These are phyloP conservation scores for Rhopalosiphum padi DNA, from an alignment of 1,140 invertebrate species.

Conservation along the genomic window DNA sequence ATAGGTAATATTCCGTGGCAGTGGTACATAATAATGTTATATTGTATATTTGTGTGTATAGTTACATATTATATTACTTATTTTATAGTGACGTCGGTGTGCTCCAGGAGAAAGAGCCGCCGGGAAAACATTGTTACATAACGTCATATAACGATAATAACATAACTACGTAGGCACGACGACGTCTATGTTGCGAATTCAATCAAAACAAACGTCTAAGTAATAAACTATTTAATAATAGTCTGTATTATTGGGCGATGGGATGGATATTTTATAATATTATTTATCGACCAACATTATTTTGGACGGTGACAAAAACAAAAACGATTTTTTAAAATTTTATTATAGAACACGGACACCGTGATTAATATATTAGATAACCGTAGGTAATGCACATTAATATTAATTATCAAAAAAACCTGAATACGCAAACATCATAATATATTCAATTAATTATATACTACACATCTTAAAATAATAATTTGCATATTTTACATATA, in stretches of 20 bases:
- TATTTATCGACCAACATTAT: background rate
- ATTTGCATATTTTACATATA: background rate
- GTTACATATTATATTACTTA: constrained; percentile 2
- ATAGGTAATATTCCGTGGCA: background rate
- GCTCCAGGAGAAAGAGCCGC: constrained; percentile 19
- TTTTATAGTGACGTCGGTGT: background rate
- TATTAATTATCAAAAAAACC: background rate
- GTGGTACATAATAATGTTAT: background rate
- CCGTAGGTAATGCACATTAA: background rate
- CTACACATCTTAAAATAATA: background rate
- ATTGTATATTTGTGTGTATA: background rate
- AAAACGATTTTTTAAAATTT: background rate
- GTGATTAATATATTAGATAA: background rate
- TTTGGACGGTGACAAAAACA: background rate
- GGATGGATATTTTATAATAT: background rate
- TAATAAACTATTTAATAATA: background rate
- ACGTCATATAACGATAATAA: background rate
- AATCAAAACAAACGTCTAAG: background rate
- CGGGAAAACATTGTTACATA: constrained; percentile 19
- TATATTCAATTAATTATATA: background rate
- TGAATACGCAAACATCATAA: background rate
- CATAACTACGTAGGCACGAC: background rate
- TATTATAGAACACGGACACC: background rate
- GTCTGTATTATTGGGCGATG: background rate
- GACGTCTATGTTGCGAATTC: background rate